Evolutionary conservation across 2,888 invertebrate genomes (phyloP), one percentile per base, ranked within the genome.

Genomic region (Agriopis leucophaearia): DNA sequence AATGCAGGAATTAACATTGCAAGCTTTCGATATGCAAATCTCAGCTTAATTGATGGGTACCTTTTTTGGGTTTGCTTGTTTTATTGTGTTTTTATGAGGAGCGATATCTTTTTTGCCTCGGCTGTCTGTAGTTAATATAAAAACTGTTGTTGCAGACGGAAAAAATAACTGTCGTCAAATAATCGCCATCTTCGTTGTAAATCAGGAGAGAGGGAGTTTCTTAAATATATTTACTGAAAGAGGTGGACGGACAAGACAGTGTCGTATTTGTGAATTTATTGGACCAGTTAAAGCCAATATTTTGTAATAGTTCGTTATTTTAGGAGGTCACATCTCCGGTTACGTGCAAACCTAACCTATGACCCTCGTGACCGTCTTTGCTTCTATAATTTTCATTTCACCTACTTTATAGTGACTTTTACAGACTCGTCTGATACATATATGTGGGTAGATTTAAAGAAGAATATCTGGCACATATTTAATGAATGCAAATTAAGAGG

Each of bases 1-100:
- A 79, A 80, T 74, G 76, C 71, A 69, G 75, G 76, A 80, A 81
- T 84, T 82, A 82, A 79, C 76, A 75, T 78, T 78, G 72, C 79
- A 78, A 80, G 78, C 83, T 86, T 86, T 86, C 83, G 77, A 78
- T 81, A 85, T 85, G 85, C 76, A 85, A 86, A 85, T 83, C 76
- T 73, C 74, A 62, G 69, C 67, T 71, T 75, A 75, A 75, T 73
- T 73, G 70, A 69, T 72, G 74, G 27, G 27, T 27, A 27, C 27
- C 72, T 75, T 81, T 81, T 81, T 77, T 71, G 75, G 73, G 52
- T 64, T 68, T 61, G 55, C 64, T 71, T 66, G 67, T 68, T 72
- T 72, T 72, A 71, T 73, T 71, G 62, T 64, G 58, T 72, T 69
- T 74, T 74, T 74, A 75, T 71, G 65, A 71, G 60, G 63, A 69